Percentiles rank a stretch among this genome's conserved stretches.
phyloP scores from a whole-genome alignment of 2,888 invertebrate species.

The Achlya flavicornis region DNA sequence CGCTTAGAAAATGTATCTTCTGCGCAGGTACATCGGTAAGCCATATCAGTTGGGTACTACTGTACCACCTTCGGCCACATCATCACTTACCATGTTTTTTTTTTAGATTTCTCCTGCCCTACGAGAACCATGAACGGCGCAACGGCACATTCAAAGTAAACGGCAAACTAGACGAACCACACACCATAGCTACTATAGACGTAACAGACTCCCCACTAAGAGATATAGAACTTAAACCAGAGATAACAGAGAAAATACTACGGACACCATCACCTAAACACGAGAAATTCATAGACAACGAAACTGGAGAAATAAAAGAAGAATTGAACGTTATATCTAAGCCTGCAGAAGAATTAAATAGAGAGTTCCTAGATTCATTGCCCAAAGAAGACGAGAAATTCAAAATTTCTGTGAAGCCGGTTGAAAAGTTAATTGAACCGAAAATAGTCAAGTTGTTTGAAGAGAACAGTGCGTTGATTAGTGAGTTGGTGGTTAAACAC shows the following conservation, averaged over 20 bases:
- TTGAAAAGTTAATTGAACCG: conserved; percentile 57
- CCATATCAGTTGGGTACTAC: no score
- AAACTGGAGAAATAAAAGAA: conserved; percentile 50
- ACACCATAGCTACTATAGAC: conserved; percentile 67
- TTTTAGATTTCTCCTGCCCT: conserved; percentile 86
- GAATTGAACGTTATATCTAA: conserved; percentile 56
- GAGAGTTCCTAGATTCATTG: conserved; percentile 73
- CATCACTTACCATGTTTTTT: not conserved
- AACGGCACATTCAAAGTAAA: conserved; percentile 54
- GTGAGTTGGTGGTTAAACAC: conserved; percentile 27
- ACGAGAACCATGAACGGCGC: conserved; percentile 85
- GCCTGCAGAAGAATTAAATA: conserved; percentile 70
- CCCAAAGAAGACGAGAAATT: conserved; percentile 55
- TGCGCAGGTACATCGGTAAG: no score
- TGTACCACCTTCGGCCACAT: no score
- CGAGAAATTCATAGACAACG: conserved; percentile 36
- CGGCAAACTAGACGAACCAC: conserved; percentile 52
- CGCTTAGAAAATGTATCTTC: no score
- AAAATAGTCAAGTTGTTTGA: conserved; percentile 29
- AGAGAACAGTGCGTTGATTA: conserved; percentile 24
- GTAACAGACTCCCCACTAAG: conserved; percentile 71
- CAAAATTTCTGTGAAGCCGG: conserved; percentile 67
- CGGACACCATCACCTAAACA: conserved; percentile 42
- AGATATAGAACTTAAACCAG: conserved; percentile 37
- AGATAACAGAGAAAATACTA: conserved; percentile 38